Base-by-base conservation (phyloP, 1,140 invertebrate species). In the Drosophila persimilis region DNA sequence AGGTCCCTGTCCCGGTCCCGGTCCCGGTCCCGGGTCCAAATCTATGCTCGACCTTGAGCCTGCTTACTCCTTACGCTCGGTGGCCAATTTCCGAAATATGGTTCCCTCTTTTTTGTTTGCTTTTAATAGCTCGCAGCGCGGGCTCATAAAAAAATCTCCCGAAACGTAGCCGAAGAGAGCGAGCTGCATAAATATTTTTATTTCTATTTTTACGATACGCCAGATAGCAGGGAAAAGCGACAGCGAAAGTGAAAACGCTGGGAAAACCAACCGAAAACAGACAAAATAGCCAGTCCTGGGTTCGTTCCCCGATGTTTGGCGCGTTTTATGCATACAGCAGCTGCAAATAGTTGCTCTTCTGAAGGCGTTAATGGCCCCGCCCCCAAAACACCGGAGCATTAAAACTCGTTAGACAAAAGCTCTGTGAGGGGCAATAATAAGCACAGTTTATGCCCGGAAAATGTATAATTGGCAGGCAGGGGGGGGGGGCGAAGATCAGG, bases 121-220 rank as follows among this genome's bases (percentile, higher is more conserved):
- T 79, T 84, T 84, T 86, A 84, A 84, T 84, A 86, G 80, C 81
- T 64, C 79, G 61, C 48, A 44, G 63, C 56, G 53, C 39, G 59
- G 67, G 48, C 54, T 50, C 74, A 69, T 81, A 86, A 86, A 83
- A 76, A 60, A 61, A 69, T 39, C 45, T 43, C 46, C 55, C 47
- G 45, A 39, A 48, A 47, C 60, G 50, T 44, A 43, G 26, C 60
- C 73, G 48, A 64, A 52, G 58, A 73, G 52, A 53, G 60, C 24
- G 61, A 72, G 78, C 71, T 61, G 79, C 83, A 83, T 86, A 88
- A 88, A 86, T 86, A 83, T 86, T 81, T 86, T 86, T 86, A 88
- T 86, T 83, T 65, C 51, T 83, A 88, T 88, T 86, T 86, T 86
- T 88, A 86, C 83, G 83, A 86, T 63, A 63, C 45, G 44, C 51